Conservation (phyloP, 2,888 invertebrate species). For the Sarcophaga caerulescens region DNA sequence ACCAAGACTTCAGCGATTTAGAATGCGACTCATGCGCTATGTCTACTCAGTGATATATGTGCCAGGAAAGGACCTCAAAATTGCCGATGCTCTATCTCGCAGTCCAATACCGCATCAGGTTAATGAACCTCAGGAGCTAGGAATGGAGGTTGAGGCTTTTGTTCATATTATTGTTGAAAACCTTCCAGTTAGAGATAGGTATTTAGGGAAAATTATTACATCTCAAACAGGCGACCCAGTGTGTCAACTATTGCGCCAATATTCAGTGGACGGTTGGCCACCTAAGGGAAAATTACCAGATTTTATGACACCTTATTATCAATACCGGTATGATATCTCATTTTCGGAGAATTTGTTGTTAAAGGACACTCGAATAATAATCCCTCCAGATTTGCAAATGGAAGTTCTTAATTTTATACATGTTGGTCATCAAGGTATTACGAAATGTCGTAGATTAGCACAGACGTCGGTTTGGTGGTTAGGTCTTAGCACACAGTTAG, state of each 20-base stretch:
- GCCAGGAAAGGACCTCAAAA: slow-evolving; percentile 33
- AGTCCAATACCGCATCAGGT: background rate
- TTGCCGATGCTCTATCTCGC: slow-evolving; percentile 43
- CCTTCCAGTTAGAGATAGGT: slow-evolving; percentile 44
- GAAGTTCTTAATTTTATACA: too few species aligned
- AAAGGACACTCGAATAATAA: too few species aligned
- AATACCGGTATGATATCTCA: background rate
- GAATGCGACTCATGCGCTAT: slow-evolving; percentile 44
- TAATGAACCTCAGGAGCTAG: slow-evolving; percentile 19
- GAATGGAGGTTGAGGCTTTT: slow-evolving; percentile 35
- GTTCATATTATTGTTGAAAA: slow-evolving; percentile 31
- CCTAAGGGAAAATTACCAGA: slow-evolving; percentile 38
- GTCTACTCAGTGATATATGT: slow-evolving; percentile 27
- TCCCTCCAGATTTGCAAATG: too few species aligned
- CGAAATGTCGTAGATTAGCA: too few species aligned
- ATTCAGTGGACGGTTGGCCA: slow-evolving; percentile 42
- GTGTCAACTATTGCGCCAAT: slow-evolving; percentile 19
- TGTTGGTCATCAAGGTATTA: too few species aligned
- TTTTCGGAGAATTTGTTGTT: too few species aligned
- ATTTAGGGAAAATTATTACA: slow-evolving; percentile 21
- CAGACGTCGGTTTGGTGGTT: too few species aligned
- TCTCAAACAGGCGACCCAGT: slow-evolving; percentile 23
- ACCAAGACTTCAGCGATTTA: slow-evolving; percentile 14
- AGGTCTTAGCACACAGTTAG: too few species aligned
- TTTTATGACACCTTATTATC: slow-evolving; percentile 24